A percentile compares a stretch with the other conserved stretches of the same genome.
These are phyloP conservation scores for Archips xylosteana DNA, from an alignment of 2,888 invertebrate species.

Conservation along the genomic window DNA sequence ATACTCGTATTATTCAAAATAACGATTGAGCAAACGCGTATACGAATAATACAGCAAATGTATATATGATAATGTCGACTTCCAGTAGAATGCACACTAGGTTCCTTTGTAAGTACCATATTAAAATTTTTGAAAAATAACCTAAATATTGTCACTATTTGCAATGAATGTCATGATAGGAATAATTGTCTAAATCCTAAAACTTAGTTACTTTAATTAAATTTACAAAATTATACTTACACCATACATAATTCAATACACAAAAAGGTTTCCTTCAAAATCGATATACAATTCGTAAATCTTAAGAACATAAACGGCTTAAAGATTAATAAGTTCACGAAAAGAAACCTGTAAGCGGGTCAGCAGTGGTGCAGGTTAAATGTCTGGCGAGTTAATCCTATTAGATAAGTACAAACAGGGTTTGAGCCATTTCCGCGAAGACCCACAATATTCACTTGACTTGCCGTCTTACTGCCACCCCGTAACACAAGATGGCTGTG, in stretches of 20 bases:
- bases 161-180: too few relatives aligned
- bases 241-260: constrained; percentile 26
- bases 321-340: constrained; percentile 60
- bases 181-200: not conserved
- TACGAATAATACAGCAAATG: not conserved
- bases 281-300: constrained; percentile 42
- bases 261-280: constrained; percentile 37
- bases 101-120: too few relatives aligned
- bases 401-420: constrained; percentile 84
- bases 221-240: not conserved
- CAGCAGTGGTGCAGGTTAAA: constrained; percentile 82
- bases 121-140: too few relatives aligned
- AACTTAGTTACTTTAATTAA: not conserved
- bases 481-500: constrained; percentile 55
- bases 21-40: not conserved
- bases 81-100: too few relatives aligned
- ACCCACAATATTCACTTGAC: constrained; percentile 75
- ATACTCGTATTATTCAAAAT: not conserved
- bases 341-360: constrained; percentile 82
- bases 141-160: too few relatives aligned
- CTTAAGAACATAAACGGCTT: constrained; percentile 60
- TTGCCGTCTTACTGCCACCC: constrained; percentile 80
- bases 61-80: too few relatives aligned
- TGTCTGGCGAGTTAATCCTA: constrained; percentile 77
- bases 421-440: constrained; percentile 77